phyloP scores from a whole-genome alignment of 2,797 vertebrate genomes.

The Amphiprion clarkii region DNA sequence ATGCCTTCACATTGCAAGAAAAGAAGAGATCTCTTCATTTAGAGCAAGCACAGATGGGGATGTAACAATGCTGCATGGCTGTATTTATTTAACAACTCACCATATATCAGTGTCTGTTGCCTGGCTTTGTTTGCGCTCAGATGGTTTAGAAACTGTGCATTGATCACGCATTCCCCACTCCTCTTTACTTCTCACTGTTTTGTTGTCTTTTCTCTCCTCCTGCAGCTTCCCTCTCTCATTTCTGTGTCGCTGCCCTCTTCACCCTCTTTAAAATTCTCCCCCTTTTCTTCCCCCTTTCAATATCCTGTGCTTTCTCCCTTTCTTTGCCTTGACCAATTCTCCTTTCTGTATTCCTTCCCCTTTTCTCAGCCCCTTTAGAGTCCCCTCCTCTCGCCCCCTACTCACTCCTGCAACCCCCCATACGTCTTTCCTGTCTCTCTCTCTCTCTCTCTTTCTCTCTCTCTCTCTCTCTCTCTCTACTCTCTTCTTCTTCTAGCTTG shows the following conservation, averaged over 20 bases:
- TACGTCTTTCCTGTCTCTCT: conserved; percentile 51
- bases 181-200: conserved; percentile 53
- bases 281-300: conserved; percentile 62
- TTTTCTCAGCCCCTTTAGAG: conserved; percentile 72
- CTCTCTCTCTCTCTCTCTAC: conserved; percentile 34
- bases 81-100: conserved; percentile 24
- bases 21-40: conserved; percentile 21
- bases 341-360: conserved; percentile 60
- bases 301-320: conserved; percentile 81
- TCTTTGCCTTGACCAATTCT: conserved; percentile 72
- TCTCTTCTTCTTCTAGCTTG: conserved; percentile 43
- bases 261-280: conserved; percentile 71
- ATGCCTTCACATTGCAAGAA: conserved; percentile 27
- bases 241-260: conserved; percentile 63
- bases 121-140: conserved; percentile 42
- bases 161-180: conserved; percentile 47
- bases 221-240: conserved; percentile 51
- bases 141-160: conserved; percentile 43
- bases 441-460: conserved; percentile 27
- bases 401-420: conserved; percentile 49
- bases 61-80: conserved; percentile 13
- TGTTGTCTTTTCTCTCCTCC: conserved; percentile 58
- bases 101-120: conserved; percentile 49
- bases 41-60: background rate
- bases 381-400: conserved; percentile 36